Conservation (phyloP, 2,797 vertebrate species). For the Rhynchotus rufescens region DNA sequence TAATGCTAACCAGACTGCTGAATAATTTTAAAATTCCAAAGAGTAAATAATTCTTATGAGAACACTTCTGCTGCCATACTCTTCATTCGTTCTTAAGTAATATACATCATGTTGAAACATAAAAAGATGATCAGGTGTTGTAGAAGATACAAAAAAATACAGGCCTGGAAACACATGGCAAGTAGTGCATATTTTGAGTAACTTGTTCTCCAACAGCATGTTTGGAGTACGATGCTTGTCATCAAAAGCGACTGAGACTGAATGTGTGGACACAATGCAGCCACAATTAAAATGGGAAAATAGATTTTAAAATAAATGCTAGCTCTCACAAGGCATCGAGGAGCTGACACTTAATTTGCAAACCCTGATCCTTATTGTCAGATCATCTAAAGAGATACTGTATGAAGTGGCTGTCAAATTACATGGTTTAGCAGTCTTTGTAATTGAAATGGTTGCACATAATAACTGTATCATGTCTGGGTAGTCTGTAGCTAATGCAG, state of each 20-base stretch:
- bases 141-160: not conserved
- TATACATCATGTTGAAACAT: not conserved
- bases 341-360: not conserved
- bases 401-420: slow-evolving; percentile 44
- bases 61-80: slow-evolving; percentile 41
- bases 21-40: slow-evolving; percentile 47
- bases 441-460: slow-evolving; percentile 58
- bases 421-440: slow-evolving; percentile 45
- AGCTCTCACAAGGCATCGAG: not conserved
- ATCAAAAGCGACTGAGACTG: not conserved
- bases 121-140: not conserved
- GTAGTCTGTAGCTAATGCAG: slow-evolving; percentile 18
- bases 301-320: slow-evolving; percentile 9
- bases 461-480: slow-evolving; percentile 53
- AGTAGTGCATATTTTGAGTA: not conserved
- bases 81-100: not conserved
- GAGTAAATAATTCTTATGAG: slow-evolving; percentile 56
- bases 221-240: not conserved
- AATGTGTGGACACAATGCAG: not conserved
- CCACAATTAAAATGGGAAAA: slow-evolving; percentile 40
- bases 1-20: slow-evolving; percentile 21
- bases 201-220: not conserved
- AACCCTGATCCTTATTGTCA: not conserved
- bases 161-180: not conserved
- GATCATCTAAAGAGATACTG: slow-evolving; percentile 22